Evolutionary conservation across 2,797 vertebrate species (phyloP).

Genomic region (Parotocinclus haroldoi): DNA sequence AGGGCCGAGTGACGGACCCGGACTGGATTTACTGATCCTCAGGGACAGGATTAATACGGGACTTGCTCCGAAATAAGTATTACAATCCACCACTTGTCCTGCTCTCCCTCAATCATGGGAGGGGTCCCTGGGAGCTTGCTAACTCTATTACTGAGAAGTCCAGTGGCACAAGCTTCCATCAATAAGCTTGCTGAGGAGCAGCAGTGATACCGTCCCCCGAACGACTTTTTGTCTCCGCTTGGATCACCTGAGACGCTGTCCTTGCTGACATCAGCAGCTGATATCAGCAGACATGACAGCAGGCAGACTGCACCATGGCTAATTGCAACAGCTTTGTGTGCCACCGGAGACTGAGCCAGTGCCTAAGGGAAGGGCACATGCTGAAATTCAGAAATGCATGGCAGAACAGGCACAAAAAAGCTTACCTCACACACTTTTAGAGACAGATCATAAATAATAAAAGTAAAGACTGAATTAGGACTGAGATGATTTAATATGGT

Average conservation of each 20-base stretch:
- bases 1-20: slow-evolving; percentile 5
- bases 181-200: slow-evolving; percentile 53
- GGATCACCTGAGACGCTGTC: slow-evolving; percentile 54
- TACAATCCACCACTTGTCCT: slow-evolving; percentile 44
- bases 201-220: slow-evolving; percentile 48
- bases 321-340: slow-evolving; percentile 42
- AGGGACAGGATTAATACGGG: slow-evolving; percentile 26
- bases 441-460: not conserved
- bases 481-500: no score
- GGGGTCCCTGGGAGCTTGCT: slow-evolving; percentile 48
- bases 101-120: slow-evolving; percentile 47
- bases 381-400: slow-evolving; percentile 22
- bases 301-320: slow-evolving; percentile 48
- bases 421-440: not conserved
- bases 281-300: slow-evolving; percentile 54
- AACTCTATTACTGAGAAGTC: slow-evolving; percentile 59
- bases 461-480: no score
- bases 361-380: slow-evolving; percentile 39
- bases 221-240: slow-evolving; percentile 35
- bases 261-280: slow-evolving; percentile 57
- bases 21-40: slow-evolving; percentile 24
- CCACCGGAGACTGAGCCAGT: slow-evolving; percentile 23
- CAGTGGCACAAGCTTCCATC: slow-evolving; percentile 52
- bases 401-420: not conserved
- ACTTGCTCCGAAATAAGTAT: slow-evolving; percentile 46